These are phyloP conservation scores for Macrophya alboannulata DNA, from an alignment of 2,888 invertebrate species.

Conservation along the genomic window DNA sequence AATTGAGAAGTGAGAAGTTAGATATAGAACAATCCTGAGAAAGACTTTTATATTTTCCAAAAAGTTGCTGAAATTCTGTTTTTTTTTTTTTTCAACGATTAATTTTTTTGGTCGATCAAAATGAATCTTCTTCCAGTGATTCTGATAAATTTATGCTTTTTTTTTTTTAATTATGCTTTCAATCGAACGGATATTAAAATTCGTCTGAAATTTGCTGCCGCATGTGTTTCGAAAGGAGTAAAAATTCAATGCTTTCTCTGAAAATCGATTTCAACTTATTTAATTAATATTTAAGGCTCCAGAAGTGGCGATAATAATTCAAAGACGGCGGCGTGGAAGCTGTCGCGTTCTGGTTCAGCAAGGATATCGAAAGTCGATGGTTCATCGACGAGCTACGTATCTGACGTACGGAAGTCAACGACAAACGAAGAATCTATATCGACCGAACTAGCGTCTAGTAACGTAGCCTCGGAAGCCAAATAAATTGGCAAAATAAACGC, in stretches of 20 bases:
- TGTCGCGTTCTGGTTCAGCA: constrained; percentile 15
- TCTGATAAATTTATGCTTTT: background rate
- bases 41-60: too few relatives aligned
- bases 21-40: background rate
- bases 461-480: background rate
- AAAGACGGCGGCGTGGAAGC: constrained; percentile 6
- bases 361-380: constrained; percentile 25
- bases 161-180: background rate
- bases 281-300: background rate
- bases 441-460: background rate
- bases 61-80: background rate
- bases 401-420: background rate
- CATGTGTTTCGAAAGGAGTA: background rate
- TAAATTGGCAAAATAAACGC: background rate
- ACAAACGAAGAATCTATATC: constrained; percentile 31
- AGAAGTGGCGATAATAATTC: constrained; percentile 2
- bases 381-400: constrained; percentile 15
- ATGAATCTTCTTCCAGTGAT: background rate
- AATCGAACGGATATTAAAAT: background rate
- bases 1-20: background rate
- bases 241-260: background rate
- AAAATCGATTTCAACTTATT: background rate
- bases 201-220: background rate
- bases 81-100: too few relatives aligned
- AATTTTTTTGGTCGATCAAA: background rate